Evolutionary conservation across 1,140 invertebrate species (phyloP).

Genomic region (Eciton burchellii): DNA sequence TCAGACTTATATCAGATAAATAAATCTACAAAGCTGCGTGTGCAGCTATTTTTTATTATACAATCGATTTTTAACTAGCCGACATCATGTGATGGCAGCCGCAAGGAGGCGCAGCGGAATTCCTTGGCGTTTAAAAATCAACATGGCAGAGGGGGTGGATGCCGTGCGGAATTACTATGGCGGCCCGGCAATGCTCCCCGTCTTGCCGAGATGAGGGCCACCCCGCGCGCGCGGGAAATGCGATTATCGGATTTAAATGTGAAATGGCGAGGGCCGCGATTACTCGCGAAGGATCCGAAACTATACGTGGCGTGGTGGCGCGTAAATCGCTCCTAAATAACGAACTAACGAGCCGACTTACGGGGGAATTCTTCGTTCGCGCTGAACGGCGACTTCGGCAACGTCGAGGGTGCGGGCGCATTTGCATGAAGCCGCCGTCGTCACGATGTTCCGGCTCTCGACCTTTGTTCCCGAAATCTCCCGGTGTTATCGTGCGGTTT

Average conservation of each 20-base stretch:
- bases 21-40: neutral
- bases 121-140: conserved; percentile 77
- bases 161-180: conserved; percentile 79
- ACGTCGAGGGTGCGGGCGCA: conserved; percentile 31
- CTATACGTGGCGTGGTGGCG: conserved; percentile 52
- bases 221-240: conserved; percentile 57
- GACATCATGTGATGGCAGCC: neutral
- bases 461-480: conserved; percentile 28
- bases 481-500: neutral
- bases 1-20: too few species aligned
- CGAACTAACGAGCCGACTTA: conserved; percentile 81
- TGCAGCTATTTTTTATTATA: neutral
- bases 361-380: conserved; percentile 64
- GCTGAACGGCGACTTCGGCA: conserved; percentile 30
- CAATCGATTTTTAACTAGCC: neutral
- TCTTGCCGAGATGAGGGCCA: conserved; percentile 9
- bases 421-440: conserved; percentile 62
- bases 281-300: conserved; percentile 65
- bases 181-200: conserved; percentile 62
- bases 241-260: conserved; percentile 80
- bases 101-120: neutral
- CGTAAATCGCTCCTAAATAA: conserved; percentile 80
- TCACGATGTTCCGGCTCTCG: neutral
- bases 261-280: conserved; percentile 71
- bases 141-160: conserved; percentile 77